phyloP scores from a whole-genome alignment of 2,797 vertebrate genomes.

The Phataginus tricuspis region DNA sequence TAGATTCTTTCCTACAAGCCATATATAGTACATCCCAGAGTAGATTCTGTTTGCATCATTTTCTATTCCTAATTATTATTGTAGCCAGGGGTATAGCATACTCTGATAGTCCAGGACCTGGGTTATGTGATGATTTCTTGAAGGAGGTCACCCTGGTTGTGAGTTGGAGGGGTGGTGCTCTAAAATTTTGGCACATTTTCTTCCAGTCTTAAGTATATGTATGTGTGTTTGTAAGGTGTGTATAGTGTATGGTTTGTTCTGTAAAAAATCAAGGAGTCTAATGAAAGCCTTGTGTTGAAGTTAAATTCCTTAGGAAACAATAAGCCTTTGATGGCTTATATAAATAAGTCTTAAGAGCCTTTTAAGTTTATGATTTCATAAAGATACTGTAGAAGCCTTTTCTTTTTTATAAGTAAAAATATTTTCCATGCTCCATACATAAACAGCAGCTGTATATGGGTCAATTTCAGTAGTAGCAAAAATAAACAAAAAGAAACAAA shows the following conservation, averaged over 20 bases:
- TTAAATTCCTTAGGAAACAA: not conserved
- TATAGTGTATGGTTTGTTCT: not conserved
- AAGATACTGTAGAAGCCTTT: not conserved
- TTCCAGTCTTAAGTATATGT: not conserved
- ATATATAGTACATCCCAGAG: not conserved
- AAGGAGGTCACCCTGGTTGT: not conserved
- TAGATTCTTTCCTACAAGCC: not conserved
- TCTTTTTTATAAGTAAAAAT: not conserved
- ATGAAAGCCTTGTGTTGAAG: not conserved
- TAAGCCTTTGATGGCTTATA: conserved; percentile 16
- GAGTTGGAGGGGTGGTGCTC: not conserved
- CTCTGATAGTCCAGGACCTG: too few relatives aligned
- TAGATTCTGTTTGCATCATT: not conserved
- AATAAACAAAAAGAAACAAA: not conserved
- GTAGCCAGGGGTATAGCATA: not conserved
- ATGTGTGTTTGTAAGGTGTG: not conserved
- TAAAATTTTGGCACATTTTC: not conserved
- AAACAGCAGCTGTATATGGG: not conserved
- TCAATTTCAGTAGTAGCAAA: not conserved
- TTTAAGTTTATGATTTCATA: not conserved
- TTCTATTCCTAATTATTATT: not conserved
- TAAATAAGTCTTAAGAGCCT: not conserved
- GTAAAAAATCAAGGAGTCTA: not conserved
- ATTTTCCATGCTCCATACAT: not conserved
- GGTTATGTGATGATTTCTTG: not conserved